Base-by-base conservation (phyloP, 2,113 vertebrate species). In the Capra hircus region DNA sequence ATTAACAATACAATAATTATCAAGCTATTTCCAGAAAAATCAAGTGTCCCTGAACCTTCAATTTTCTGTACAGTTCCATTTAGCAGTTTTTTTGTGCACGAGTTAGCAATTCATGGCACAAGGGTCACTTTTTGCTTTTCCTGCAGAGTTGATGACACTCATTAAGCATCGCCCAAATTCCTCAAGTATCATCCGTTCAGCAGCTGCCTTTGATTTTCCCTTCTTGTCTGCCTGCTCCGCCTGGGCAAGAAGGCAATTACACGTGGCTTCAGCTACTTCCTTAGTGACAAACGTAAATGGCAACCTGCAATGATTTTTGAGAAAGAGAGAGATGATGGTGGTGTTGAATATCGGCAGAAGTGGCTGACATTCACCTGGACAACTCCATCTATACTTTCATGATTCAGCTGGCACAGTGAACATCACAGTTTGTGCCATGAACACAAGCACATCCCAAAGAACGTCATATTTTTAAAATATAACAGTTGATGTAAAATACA, bases 81-180 rank as follows among this genome's bases (percentile, higher is more conserved):
- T 0, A 0, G 60, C 90, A 94, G 94, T 95, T 94, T 97, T 86
- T 86, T 12, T 59, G 94, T 50, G 95, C 92, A 93, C 0, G 33
- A 98, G 97, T 99, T 99, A 99, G 99, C 99, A 99, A 98, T 99
- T 99, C 98, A 99, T 99, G 96, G 99, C 99, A 98, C 99, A 99
- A 95, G 99, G 99, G 99, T 99, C 99, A 90, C 99, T 99, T 99
- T 99, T 99, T 85, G 99, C 99, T 98, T 99, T 99, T 92, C 99
- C 99, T 7, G 99, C 99, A 2, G 99, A 99, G 99, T 98, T 99
- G 98, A 99, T 99, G 88, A 99, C 99, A 80, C 99, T 99, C 99
- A 99, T 99, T 97, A 99, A 99, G 90, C 99, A 99, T 96, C 99
- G 99, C 95, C 99, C 99, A n/a, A 99, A 99, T 98, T 99, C 99